Conservation (phyloP, 2,113 vertebrate genomes). For the Psammodynastes pulverulentus region DNA sequence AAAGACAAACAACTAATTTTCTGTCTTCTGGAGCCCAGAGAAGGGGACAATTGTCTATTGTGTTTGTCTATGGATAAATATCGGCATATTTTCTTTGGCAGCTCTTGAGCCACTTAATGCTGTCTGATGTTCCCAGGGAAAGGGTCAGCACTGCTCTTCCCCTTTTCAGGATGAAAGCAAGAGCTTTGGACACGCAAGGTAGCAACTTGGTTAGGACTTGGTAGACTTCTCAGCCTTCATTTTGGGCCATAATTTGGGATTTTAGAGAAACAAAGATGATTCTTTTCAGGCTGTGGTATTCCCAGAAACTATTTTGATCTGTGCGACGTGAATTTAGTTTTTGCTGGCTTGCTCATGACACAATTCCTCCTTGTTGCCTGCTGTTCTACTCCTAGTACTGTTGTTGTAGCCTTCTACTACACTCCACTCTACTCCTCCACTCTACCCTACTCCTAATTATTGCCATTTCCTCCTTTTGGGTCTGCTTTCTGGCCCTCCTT, state of each 20-base stretch:
- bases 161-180: constrained; percentile 28
- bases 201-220: constrained; percentile 6
- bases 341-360: accelerated
- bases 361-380: not conserved
- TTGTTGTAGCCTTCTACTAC: not conserved
- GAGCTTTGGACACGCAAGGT: not conserved
- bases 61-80: not conserved
- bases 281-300: constrained; percentile 39
- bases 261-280: constrained; percentile 59
- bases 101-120: accelerated
- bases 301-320: not conserved
- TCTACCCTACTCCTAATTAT: constrained; percentile 9
- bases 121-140: not conserved
- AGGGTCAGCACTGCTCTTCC: not conserved
- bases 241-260: constrained; percentile 54
- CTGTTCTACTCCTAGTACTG: not conserved
- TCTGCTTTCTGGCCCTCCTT: constrained; percentile 49
- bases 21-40: not conserved
- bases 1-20: constrained; percentile 5
- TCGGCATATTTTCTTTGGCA: not conserved
- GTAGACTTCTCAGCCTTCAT: constrained; percentile 33
- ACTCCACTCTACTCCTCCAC: too few species aligned
- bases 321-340: not conserved
- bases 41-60: not conserved
- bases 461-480: not conserved